A percentile compares a stretch with the other conserved stretches of the same genome.
phyloP scores from a whole-genome alignment of 2,113 vertebrate genomes.

The Hyperoodon ampullatus region DNA sequence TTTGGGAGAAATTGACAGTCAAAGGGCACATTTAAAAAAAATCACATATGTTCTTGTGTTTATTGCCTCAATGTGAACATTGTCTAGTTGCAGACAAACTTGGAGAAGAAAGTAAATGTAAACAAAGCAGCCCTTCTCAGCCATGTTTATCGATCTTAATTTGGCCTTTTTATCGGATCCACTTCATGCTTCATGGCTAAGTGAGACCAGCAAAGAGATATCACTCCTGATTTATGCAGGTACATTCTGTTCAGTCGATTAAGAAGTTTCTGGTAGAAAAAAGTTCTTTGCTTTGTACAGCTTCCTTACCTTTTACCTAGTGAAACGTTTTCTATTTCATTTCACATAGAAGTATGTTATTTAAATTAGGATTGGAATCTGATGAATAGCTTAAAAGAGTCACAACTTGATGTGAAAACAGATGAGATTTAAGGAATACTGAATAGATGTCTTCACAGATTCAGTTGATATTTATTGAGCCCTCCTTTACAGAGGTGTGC shows the following conservation, averaged over 20 bases:
- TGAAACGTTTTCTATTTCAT: background rate
- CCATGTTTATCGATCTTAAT: conserved; percentile 64
- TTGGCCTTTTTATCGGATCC: conserved; percentile 63
- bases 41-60: conserved; percentile 90
- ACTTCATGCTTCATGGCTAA: conserved; percentile 56
- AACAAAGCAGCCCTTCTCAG: conserved; percentile 63
- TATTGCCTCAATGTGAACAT: conserved; percentile 87
- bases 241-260: background rate
- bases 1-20: conserved; percentile 96
- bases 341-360: background rate
- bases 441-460: background rate
- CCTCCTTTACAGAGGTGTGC: background rate
- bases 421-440: background rate
- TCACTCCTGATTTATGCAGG: background rate
- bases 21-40: conserved; percentile 91
- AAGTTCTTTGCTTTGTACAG: background rate
- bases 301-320: background rate
- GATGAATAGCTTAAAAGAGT: background rate
- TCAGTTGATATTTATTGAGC: background rate
- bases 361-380: background rate
- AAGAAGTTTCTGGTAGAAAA: conserved; percentile 1
- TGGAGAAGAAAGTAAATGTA: conserved; percentile 78
- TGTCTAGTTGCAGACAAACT: conserved; percentile 84
- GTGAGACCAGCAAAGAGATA: conserved; percentile 53
- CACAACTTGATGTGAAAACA: background rate